Evolutionary conservation across 1,140 invertebrate species (phyloP), one percentile per base, ranked within the genome.

Genomic region (Melipona quadrifasciata): DNA sequence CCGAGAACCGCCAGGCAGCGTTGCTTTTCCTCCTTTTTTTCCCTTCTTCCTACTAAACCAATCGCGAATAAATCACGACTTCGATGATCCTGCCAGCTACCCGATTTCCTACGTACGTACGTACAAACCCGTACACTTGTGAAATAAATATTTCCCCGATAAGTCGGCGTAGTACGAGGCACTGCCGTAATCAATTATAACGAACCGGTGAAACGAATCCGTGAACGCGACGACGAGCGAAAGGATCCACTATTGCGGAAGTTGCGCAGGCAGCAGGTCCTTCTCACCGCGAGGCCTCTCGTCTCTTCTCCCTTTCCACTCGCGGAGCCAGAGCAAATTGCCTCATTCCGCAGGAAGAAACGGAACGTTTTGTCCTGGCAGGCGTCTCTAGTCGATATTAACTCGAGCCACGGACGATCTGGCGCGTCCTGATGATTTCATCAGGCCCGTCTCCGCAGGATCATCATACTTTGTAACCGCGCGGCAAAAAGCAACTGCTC

Each of bases 391-490:
- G 73, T 82, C 88, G 80, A 89, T 90, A 90, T 90, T 89, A 90
- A 90, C 82, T 84, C 86, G 82, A 82, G 77, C 82, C 82, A 76
- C 89, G 82, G 86, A 91, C 91, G 90, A 92, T 92, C 92, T 90
- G 91, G 88, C 90, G 91, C 78, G 80, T 88, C 87, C 86, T 86
- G 92, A 92, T 92, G 91, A 92, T 92, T 92, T 92, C 91, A 92
- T 92, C 89, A 91, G 78, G 87, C 80, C 85, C 83, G 90, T 89
- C 83, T 85, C 80, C 84, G 86, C 82, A 73, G 87, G 92, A 93
- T 93, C 91, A 93, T 93, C 92, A 93, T 92, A 93, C 92, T 93
- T 92, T 93, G 90, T 93, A 92, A 92, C 91, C 89, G 91, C 84
- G 86, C 83, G 86, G 87, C 87, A 90, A 92, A 92, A 92, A 92